Conservation (phyloP, 92 coral and sea anemone genomes). For the Porites divaricata region DNA sequence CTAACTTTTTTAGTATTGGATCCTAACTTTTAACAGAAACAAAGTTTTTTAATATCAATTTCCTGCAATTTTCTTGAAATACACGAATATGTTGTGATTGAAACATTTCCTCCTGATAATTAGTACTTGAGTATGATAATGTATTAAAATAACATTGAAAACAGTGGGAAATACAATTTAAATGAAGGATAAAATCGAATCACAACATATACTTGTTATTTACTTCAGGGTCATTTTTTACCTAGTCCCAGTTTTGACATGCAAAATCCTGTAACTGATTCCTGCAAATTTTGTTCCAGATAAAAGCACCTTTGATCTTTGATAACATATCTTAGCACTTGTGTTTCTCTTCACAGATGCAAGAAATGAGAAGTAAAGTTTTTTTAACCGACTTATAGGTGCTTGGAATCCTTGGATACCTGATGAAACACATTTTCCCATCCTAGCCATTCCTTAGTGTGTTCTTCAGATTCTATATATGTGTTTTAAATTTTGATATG, state of each 20-base stretch:
- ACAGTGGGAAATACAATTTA: not conserved
- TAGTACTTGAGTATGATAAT: not conserved
- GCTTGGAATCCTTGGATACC: not conserved
- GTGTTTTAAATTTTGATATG: slow-evolving; percentile 1
- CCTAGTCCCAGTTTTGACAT: not conserved
- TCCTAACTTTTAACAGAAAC: not conserved
- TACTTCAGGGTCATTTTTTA: not conserved
- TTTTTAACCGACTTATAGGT: no score
- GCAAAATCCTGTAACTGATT: no score
- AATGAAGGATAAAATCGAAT: not conserved
- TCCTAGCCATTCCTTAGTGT: not conserved
- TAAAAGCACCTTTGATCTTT: no score
- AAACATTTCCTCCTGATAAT: not conserved
- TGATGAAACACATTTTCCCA: not conserved
- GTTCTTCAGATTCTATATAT: not conserved
- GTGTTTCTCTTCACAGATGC: no score
- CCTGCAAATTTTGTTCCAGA: no score
- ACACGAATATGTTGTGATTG: not conserved
- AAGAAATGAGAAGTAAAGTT: no score
- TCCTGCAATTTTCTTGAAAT: not conserved
- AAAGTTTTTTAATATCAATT: not conserved
- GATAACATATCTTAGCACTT: no score
- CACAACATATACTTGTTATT: not conserved
- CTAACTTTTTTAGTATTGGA: not conserved
- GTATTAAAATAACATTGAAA: not conserved